A percentile compares a stretch with the other conserved stretches of the same genome.
Conservation (phyloP, 2,888 invertebrate genomes). For the Tenthredo scrophulariae region DNA sequence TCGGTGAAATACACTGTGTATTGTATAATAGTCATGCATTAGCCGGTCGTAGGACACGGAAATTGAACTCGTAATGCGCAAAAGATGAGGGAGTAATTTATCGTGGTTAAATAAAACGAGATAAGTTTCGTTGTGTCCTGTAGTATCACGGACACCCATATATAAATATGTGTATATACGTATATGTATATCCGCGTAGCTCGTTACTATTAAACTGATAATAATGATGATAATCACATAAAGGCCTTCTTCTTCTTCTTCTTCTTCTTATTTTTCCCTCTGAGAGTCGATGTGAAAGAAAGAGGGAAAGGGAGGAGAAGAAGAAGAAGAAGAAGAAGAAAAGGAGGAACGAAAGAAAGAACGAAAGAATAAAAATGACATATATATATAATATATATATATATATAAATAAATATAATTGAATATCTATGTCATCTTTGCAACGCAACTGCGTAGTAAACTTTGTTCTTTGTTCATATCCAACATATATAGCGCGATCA, state of each 20-base stretch:
- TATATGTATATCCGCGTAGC: background rate
- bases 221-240: background rate
- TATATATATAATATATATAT: no score
- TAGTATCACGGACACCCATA: background rate
- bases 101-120: background rate
- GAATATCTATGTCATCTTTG: conserved; percentile 26
- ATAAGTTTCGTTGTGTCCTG: background rate
- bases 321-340: background rate
- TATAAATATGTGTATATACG: background rate
- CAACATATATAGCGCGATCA: background rate
- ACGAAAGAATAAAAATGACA: background rate
- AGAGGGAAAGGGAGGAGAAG: background rate
- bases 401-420: background rate
- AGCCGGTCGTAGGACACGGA: background rate
- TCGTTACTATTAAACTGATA: conserved; percentile 1
- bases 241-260: conserved; percentile 25
- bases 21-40: background rate
- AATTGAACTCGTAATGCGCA: conserved; percentile 33
- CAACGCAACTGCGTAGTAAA: conserved; percentile 34
- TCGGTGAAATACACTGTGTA: background rate
- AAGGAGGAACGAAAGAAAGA: background rate
- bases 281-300: background rate
- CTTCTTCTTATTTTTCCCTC: background rate
- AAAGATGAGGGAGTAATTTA: conserved; percentile 15
- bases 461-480: conserved; percentile 33